A percentile compares a stretch with the other conserved stretches of the same genome.
phyloP scores from a whole-genome alignment of 2,888 invertebrate genomes.

The Mactromeris polynyma region DNA sequence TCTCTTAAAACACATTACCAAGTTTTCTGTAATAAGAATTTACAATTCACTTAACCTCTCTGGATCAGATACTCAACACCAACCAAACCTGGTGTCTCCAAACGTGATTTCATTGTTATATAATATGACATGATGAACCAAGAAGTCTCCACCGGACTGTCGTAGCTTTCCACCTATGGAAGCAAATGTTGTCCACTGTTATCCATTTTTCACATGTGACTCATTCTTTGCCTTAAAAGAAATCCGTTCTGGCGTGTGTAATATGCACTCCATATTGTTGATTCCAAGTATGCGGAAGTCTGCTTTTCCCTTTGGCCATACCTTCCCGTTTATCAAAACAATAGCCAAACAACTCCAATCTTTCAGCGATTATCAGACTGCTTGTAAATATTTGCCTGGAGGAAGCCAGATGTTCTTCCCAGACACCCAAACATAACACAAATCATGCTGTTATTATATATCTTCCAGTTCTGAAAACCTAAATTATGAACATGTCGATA shows the following conservation, averaged over 20 bases:
- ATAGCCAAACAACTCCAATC: constrained; percentile 20
- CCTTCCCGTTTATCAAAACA: constrained; percentile 28
- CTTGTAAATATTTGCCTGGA: constrained; percentile 5
- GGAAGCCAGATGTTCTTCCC: neutral
- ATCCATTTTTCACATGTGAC: neutral
- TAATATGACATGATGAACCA: too few species aligned
- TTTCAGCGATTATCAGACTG: constrained; percentile 15
- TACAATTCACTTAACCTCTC: too few species aligned
- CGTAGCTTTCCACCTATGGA: too few species aligned
- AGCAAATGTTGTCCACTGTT: too few species aligned
- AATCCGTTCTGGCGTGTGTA: neutral
- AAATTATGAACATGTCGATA: neutral
- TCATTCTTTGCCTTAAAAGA: neutral
- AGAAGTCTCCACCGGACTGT: too few species aligned
- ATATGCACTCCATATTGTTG: neutral
- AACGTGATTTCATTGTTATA: too few species aligned
- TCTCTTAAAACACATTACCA: too few species aligned
- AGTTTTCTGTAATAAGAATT: too few species aligned
- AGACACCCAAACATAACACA: constrained; percentile 12
- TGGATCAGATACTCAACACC: too few species aligned
- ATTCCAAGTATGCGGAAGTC: neutral
- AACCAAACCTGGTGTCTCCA: too few species aligned
- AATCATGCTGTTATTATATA: constrained; percentile 11
- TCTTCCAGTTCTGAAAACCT: neutral
- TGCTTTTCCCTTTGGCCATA: neutral